Conservation (phyloP, 2,113 vertebrate genomes). For the Bucco capensis region DNA sequence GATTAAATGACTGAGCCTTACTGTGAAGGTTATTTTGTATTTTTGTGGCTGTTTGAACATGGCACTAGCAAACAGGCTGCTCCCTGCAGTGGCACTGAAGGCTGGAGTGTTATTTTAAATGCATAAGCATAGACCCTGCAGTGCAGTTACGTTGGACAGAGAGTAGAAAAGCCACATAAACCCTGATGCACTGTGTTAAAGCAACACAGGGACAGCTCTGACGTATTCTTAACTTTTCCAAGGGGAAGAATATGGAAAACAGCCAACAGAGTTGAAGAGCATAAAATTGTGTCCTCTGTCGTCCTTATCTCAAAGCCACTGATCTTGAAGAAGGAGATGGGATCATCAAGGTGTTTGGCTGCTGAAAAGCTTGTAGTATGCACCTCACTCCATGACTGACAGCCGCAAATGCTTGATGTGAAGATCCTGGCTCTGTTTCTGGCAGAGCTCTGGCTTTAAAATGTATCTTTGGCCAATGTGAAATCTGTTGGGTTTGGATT, state of each 20-base stretch:
- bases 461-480: background rate
- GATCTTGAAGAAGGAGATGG: background rate
- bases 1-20: slow-evolving; percentile 5
- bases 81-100: background rate
- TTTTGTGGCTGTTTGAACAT: background rate
- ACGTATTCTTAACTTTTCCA: background rate
- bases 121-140: background rate
- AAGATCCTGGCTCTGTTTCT: background rate
- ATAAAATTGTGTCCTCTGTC: background rate
- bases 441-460: background rate
- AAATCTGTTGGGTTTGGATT: background rate
- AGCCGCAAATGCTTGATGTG: background rate
- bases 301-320: background rate
- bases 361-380: background rate
- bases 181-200: background rate
- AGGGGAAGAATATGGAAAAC: background rate
- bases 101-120: background rate
- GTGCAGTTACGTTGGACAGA: background rate
- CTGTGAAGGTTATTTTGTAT: slow-evolving; percentile 21
- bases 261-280: background rate
- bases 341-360: background rate
- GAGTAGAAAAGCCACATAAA: background rate
- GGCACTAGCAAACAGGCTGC: background rate
- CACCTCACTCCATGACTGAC: background rate
- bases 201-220: background rate